Conservation (phyloP, 2,113 vertebrate genomes). For the Salvelinus fontinalis region DNA sequence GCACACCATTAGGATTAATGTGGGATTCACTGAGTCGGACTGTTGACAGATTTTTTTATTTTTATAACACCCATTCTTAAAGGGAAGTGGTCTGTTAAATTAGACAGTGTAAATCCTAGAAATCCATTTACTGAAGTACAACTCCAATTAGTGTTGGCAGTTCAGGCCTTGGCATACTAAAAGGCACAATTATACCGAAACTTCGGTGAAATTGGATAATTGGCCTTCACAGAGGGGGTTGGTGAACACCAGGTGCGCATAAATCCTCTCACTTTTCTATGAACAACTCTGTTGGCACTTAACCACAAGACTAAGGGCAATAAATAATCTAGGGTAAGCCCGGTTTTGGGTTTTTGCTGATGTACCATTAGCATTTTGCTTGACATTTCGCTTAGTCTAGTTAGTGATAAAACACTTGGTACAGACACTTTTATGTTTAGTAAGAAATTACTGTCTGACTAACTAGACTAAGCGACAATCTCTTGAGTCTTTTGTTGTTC, state of each 20-base stretch:
- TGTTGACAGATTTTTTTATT: slow-evolving; percentile 11
- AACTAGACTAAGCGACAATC: too few relatives aligned
- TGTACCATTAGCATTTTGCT: slow-evolving; percentile 10
- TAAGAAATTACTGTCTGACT: background rate
- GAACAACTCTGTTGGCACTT: slow-evolving; percentile 44
- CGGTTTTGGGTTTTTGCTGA: slow-evolving; percentile 6
- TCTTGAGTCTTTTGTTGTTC: slow-evolving; percentile 17
- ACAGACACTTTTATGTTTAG: slow-evolving; percentile 17
- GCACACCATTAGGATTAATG: slow-evolving; percentile 51
- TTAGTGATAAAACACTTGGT: background rate
- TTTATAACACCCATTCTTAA: slow-evolving; percentile 37
- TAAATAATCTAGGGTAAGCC: slow-evolving; percentile 61
- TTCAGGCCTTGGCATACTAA: slow-evolving; percentile 51
- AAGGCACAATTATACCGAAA: slow-evolving; percentile 47
- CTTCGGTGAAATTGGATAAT: slow-evolving; percentile 17
- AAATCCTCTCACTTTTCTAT: slow-evolving; percentile 43
- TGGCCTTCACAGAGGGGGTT: slow-evolving; percentile 43
- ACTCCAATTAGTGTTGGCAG: slow-evolving; percentile 57
- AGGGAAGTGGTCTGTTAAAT: slow-evolving; percentile 28
- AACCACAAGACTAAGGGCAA: slow-evolving; percentile 34
- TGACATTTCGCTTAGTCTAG: background rate
- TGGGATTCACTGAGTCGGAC: slow-evolving; percentile 30
- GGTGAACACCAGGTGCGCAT: slow-evolving; percentile 48
- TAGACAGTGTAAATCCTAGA: slow-evolving; percentile 26
- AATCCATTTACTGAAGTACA: slow-evolving; percentile 42